A percentile compares a stretch with the other conserved stretches of the same genome.
Evolutionary conservation across 1,140 invertebrate species (phyloP).

Genomic region (Anthonomus grandis): DNA sequence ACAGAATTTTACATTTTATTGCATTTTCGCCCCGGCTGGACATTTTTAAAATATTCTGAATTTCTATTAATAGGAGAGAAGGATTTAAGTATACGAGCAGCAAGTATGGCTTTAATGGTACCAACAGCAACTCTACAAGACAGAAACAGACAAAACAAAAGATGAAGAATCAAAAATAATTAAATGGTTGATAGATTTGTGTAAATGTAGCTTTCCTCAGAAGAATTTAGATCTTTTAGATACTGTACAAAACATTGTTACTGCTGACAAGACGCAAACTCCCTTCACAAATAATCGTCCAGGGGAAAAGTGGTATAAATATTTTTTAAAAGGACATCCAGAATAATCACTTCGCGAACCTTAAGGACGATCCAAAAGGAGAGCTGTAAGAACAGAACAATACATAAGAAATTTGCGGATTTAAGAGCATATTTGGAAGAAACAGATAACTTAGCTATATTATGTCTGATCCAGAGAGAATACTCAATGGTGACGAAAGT

Average conservation of each 20-base stretch:
- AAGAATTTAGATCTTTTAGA: background rate
- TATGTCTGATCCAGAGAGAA: no score
- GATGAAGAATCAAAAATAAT: constrained; percentile 19
- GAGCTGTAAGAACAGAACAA: constrained; percentile 22
- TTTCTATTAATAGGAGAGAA: constrained; percentile 13
- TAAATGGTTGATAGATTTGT: constrained; percentile 19
- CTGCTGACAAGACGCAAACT: constrained; percentile 18
- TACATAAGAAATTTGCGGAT: constrained; percentile 22
- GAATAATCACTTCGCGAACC: constrained; percentile 15
- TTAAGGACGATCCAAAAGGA: constrained; percentile 9
- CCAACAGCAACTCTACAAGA: constrained; percentile 27
- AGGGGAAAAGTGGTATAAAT: constrained; percentile 20
- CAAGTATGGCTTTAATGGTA: constrained; percentile 14
- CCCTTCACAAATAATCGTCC: constrained; percentile 25
- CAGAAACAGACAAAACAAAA: constrained; percentile 14
- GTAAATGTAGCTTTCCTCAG: constrained; percentile 2
- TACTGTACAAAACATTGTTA: background rate
- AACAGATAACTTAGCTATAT: constrained; percentile 13
- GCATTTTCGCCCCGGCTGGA: no score
- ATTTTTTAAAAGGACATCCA: constrained; percentile 18
- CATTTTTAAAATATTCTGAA: constrained; percentile 18
- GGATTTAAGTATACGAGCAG: constrained; percentile 16
- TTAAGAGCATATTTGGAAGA: constrained; percentile 18
- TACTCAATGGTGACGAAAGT: constrained; percentile 41
- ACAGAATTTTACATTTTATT: no score